These are phyloP conservation scores for Sarcophaga subvicina DNA, from an alignment of 2,888 invertebrate genomes.

Conservation along the genomic window DNA sequence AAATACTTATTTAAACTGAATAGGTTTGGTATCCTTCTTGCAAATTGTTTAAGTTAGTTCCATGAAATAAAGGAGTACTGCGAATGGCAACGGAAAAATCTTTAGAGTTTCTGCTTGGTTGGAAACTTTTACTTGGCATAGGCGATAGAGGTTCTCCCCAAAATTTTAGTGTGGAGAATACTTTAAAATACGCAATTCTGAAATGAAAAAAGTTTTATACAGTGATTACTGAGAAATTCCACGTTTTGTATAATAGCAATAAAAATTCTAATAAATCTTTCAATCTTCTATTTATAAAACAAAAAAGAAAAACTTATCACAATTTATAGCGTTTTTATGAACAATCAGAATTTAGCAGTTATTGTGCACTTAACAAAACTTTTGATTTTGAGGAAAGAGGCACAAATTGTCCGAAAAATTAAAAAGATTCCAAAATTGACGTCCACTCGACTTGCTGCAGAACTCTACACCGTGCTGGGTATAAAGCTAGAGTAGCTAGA, in stretches of 20 bases:
- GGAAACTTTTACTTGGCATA: conserved; percentile 81
- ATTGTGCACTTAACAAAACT: no score
- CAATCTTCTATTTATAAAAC: no score
- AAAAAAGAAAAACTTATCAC: no score
- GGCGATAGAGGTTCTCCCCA: conserved; percentile 81
- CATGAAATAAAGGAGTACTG: conserved; percentile 80
- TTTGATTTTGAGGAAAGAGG: no score
- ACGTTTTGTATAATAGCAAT: not conserved
- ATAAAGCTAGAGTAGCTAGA: no score
- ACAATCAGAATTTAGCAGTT: no score
- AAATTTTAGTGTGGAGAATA: conserved; percentile 80
- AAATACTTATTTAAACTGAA: conserved; percentile 75
- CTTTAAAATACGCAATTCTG: conserved; percentile 80
- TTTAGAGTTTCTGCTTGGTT: conserved; percentile 80
- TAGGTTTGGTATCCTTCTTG: conserved; percentile 80
- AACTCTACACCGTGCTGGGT: no score
- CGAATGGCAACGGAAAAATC: conserved; percentile 79
- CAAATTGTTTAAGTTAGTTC: conserved; percentile 77
- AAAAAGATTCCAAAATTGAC: no score
- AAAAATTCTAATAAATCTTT: no score
- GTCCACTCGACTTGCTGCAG: no score
- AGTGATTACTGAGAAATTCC: not conserved
- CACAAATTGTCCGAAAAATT: no score
- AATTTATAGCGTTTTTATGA: no score
- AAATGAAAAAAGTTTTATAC: conserved; percentile 36